phyloP scores from a whole-genome alignment of 30 jellyfish, hydroid and myxozoan species.

The Cassiopea andromeda region DNA sequence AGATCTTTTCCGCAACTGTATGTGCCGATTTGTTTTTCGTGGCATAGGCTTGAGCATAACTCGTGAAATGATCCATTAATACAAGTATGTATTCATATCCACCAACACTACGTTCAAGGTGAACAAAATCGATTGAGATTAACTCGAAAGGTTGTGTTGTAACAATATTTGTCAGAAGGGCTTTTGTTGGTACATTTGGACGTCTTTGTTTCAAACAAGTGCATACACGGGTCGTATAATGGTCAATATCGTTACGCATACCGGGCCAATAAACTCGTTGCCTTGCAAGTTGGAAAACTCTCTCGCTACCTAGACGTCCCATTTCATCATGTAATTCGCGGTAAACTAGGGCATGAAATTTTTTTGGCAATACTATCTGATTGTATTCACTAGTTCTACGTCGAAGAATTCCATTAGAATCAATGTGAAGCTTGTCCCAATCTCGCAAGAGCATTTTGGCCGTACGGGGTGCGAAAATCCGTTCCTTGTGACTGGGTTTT shows the following conservation, averaged over 20 bases:
- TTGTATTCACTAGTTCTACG: background rate
- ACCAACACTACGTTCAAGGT: constrained; percentile 28
- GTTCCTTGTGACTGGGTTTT: background rate
- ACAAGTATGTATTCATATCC: constrained; percentile 52
- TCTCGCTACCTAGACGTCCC: constrained; percentile 48
- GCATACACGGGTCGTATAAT: background rate
- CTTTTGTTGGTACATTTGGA: background rate
- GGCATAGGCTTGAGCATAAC: constrained; percentile 44
- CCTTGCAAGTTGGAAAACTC: constrained; percentile 36
- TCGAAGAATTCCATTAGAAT: constrained; percentile 6
- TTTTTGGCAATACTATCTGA: constrained; percentile 32
- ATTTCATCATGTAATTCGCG: constrained; percentile 34
- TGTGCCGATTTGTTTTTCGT: constrained; percentile 31
- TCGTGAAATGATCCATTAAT: constrained; percentile 43
- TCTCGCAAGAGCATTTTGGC: constrained; percentile 21
- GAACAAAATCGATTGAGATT: constrained; percentile 34
- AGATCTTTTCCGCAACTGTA: constrained; percentile 25
- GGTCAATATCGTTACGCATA: constrained; percentile 14
- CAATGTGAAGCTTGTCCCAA: constrained; percentile 14
- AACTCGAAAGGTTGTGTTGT: constrained; percentile 34
- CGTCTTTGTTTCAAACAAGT: constrained; percentile 12
- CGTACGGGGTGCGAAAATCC: background rate
- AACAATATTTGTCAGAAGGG: constrained; percentile 22
- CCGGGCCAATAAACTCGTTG: constrained; percentile 50
- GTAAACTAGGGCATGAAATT: background rate